Evolutionary conservation across 64 coral and sea anemone species (phyloP).

Genomic region (Dendrophyllia cribrosa): DNA sequence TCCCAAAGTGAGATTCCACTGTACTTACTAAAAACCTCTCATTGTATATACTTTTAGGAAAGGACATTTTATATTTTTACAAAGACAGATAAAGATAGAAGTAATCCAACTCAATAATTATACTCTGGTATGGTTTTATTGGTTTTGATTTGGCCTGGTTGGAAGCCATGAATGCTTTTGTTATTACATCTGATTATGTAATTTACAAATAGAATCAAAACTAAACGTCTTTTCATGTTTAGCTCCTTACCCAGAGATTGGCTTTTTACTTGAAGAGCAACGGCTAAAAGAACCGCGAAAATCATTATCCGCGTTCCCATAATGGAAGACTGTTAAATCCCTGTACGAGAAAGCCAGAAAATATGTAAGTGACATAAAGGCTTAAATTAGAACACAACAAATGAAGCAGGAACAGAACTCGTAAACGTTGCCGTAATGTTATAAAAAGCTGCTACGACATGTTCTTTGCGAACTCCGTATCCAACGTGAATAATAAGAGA

Average conservation of each 20-base stretch:
- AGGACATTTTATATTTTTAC: no score
- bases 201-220: conserved; percentile 24
- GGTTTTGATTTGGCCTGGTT: background rate
- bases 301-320: conserved; percentile 1
- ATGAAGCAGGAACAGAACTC: no score
- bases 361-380: background rate
- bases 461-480: no score
- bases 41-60: no score
- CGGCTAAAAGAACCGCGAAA: background rate
- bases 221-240: no score
- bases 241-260: conserved; percentile 1
- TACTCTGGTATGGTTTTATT: background rate
- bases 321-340: background rate
- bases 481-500: background rate
- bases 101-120: no score
- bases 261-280: conserved; percentile 2
- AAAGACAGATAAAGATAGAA: no score
- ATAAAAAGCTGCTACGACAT: no score
- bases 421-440: no score
- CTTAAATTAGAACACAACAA: no score
- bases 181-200: conserved; percentile 3
- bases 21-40: no score
- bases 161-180: background rate
- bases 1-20: no score
- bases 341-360: background rate